These are phyloP conservation scores for Eupeodes latifasciatus DNA, from an alignment of 2,888 invertebrate genomes.

Conservation along the genomic window DNA sequence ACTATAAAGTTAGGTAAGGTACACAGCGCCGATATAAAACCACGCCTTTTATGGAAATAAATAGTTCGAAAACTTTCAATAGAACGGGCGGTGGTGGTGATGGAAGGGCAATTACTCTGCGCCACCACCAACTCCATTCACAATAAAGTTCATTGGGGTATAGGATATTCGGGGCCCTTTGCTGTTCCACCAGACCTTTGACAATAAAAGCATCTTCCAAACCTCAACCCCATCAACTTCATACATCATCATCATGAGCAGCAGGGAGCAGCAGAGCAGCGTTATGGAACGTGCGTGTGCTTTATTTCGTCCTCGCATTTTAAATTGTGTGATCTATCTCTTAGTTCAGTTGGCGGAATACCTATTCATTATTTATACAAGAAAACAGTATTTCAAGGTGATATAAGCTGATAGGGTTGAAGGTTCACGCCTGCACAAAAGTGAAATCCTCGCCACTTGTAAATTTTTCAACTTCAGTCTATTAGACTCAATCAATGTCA, in stretches of 20 bases:
- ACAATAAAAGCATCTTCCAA: not conserved
- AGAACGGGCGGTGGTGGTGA: not conserved
- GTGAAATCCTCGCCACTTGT: conserved; percentile 58
- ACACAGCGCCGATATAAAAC: not conserved
- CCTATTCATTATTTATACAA: conserved; percentile 45
- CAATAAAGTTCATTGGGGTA: conserved; percentile 39
- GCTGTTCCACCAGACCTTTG: conserved; percentile 8
- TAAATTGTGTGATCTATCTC: conserved; percentile 75
- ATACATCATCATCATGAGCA: conserved; percentile 49
- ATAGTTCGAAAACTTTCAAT: conserved; percentile 31
- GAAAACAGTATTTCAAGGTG: not conserved
- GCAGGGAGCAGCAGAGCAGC: not conserved
- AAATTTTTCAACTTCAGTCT: conserved; percentile 64
- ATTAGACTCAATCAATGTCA: conserved; percentile 76
- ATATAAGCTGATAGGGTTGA: conserved; percentile 16
- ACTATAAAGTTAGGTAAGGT: not conserved
- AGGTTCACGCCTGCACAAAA: conserved; percentile 30
- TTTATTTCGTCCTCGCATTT: conserved; percentile 54
- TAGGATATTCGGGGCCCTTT: conserved; percentile 18
- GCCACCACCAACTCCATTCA: not conserved
- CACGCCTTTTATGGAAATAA: conserved; percentile 55
- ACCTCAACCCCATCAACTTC: conserved; percentile 57
- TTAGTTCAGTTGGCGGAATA: conserved; percentile 25
- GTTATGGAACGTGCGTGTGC: conserved; percentile 58
- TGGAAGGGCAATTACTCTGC: conserved; percentile 5